Evolutionary conservation across 2,113 vertebrate species (phyloP).

Genomic region (Podarcis raffonei): DNA sequence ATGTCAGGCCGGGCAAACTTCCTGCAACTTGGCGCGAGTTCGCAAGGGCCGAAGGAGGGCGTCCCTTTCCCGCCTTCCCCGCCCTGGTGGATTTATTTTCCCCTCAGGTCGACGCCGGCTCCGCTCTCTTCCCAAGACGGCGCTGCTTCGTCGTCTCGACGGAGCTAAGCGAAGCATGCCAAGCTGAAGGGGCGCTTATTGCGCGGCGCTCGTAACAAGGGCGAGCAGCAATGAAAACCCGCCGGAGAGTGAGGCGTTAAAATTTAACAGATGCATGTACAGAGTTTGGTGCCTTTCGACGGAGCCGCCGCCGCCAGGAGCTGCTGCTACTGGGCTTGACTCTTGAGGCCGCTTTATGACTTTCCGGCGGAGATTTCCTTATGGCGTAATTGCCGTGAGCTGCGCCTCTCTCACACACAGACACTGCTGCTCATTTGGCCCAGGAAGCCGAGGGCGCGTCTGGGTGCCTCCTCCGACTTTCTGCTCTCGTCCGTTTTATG

Average conservation of each 20-base stretch:
- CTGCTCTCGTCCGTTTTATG: background rate
- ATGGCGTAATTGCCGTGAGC: constrained; percentile 16
- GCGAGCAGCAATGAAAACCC: background rate
- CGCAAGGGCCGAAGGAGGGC: background rate
- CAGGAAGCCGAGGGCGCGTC: background rate
- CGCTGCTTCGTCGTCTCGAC: background rate
- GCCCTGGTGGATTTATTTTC: background rate
- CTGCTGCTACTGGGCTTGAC: background rate
- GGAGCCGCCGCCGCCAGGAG: background rate
- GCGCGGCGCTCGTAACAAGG: background rate
- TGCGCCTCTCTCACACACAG: background rate
- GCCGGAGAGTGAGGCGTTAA: background rate
- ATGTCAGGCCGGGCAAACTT: background rate
- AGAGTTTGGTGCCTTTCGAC: background rate
- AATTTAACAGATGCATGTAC: background rate
- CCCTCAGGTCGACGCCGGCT: background rate
- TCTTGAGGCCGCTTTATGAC: constrained; percentile 41
- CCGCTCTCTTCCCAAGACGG: background rate
- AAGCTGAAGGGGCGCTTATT: background rate
- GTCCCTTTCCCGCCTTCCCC: background rate
- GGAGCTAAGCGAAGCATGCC: background rate
- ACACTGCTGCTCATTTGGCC: background rate
- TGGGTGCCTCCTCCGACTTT: background rate
- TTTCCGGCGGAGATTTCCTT: constrained; percentile 59
- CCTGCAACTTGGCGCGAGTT: background rate